These are phyloP conservation scores for Apis mellifera DNA, from an alignment of 1,140 invertebrate genomes.

Conservation along the genomic window Amel_HAv3.1 CM009934.2:12337001-12337500, in stretches of 20 bases:
- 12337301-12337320: slow-evolving; percentile 21
- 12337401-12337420: not conserved
- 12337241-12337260: slow-evolving; percentile 8
- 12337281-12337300: slow-evolving; percentile 28
- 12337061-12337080: slow-evolving; percentile 38
- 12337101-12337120: not conserved
- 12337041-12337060: slow-evolving; percentile 17
- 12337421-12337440: slow-evolving; percentile 27
- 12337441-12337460: slow-evolving; percentile 21
- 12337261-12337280: slow-evolving; percentile 46
- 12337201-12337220: not conserved
- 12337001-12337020: slow-evolving; percentile 24
- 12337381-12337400: slow-evolving; percentile 28
- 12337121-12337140: too few species aligned
- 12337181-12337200: slow-evolving; percentile 16
- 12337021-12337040: slow-evolving; percentile 53
- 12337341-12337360: slow-evolving; percentile 31
- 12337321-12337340: slow-evolving; percentile 39
- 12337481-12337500: too few species aligned
- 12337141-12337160: not conserved
- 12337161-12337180: slow-evolving; percentile 2
- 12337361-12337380: slow-evolving; percentile 42
- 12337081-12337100: slow-evolving; percentile 41
- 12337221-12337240: too few species aligned
- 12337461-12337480: not conserved